Conservation (phyloP, 2,888 invertebrate genomes). For the Mayetiola destructor region DNA sequence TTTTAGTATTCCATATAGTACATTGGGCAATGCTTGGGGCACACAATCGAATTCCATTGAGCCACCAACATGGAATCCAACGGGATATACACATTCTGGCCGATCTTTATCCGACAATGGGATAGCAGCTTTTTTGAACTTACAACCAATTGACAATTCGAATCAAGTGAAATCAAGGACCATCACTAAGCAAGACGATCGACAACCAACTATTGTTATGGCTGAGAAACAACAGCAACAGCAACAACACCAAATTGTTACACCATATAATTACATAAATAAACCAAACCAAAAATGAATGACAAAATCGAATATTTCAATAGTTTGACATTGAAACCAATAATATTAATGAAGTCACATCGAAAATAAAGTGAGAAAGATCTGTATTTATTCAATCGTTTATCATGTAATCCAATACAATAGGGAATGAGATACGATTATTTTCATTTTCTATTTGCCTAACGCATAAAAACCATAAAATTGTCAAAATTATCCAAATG, state of each 20-base stretch:
- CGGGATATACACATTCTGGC: neutral
- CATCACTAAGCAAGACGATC: neutral
- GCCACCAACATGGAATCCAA: neutral
- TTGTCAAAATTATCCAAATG: too few species aligned
- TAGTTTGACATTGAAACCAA: too few species aligned
- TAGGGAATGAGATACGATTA: too few species aligned
- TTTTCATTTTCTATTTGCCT: too few species aligned
- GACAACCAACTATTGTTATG: neutral
- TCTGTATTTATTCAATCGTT: too few species aligned
- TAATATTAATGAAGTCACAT: too few species aligned
- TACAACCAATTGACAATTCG: neutral
- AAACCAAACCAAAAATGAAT: neutral
- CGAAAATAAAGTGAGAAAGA: too few species aligned
- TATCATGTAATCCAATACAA: too few species aligned
- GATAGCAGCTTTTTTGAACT: neutral
- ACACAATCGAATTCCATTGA: neutral
- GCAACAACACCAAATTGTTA: neutral
- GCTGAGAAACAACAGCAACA: neutral
- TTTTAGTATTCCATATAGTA: conserved; percentile 5
- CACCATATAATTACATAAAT: conserved; percentile 6
- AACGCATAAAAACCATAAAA: too few species aligned
- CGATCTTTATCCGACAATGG: neutral
- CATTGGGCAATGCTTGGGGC: neutral
- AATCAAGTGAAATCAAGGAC: neutral
- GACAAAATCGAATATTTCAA: too few species aligned